These are phyloP conservation scores for Platyrinchus mystaceus DNA, from an alignment of 2,797 vertebrate genomes.

Conservation along the genomic window DNA sequence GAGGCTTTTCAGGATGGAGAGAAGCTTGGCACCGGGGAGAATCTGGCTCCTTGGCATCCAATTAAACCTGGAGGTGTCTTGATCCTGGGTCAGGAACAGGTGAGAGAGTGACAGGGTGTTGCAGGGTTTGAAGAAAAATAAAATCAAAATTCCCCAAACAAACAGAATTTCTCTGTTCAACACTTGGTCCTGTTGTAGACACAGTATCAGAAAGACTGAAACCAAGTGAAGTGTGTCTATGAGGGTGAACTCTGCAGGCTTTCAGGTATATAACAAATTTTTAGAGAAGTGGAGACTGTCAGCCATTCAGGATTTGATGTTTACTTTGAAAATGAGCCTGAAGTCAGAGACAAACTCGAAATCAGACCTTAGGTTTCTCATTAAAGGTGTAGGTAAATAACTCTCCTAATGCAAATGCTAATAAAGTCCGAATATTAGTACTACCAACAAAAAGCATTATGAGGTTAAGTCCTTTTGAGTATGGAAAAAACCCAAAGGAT, in stretches of 20 bases:
- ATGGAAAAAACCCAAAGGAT: neutral
- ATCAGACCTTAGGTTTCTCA: neutral
- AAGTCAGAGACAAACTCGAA: neutral
- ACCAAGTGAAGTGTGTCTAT: neutral
- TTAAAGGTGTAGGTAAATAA: neutral
- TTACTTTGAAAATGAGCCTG: neutral
- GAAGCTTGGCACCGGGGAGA: constrained; percentile 89
- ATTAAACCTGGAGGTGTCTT: constrained; percentile 96
- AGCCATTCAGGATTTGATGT: neutral
- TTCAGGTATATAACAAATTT: neutral
- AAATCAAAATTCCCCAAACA: neutral
- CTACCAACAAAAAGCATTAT: neutral
- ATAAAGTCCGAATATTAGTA: neutral
- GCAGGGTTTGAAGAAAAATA: neutral
- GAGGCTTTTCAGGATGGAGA: constrained; percentile 95
- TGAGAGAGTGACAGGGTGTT: constrained; percentile 60
- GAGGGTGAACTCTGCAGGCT: neutral
- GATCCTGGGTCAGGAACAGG: constrained; percentile 97
- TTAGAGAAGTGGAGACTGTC: neutral
- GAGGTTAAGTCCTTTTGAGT: neutral
- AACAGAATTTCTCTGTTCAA: neutral
- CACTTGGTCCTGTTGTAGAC: neutral
- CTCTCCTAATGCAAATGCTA: neutral
- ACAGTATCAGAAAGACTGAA: neutral
- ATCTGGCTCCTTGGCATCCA: constrained; percentile 97